Base-by-base conservation (phyloP, 2,888 invertebrate genomes). In the Schizotus pectinicornis region DNA sequence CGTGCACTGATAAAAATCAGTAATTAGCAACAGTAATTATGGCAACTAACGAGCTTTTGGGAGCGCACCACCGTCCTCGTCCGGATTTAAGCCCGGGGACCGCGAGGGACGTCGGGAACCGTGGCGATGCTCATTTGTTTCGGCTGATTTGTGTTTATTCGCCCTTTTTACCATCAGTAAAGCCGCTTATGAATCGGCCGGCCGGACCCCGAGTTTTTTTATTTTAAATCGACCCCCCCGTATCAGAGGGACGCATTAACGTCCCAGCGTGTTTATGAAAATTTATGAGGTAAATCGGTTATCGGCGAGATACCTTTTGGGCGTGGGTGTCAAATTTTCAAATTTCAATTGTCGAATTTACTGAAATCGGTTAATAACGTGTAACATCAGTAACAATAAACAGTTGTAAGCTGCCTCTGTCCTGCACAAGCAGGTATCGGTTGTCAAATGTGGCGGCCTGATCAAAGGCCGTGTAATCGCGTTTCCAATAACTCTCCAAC, bases 1-100 rank as follows among this genome's bases (percentile, higher is more conserved):
- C 78, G 78, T 77, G 77, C 78, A 67, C 74, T 74, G 79, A 79
- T 79, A 79, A 78, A 79, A 79, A 79, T 79, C 79, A 78, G 78
- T 79, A 79, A 79, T 79, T 79, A 79, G 79, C 78, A 75, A 75
- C 77, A 73, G 78, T 79, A 79, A 79, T 79, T 79, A 79, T 78
- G 72, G 76, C 73, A 77, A 76, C 78, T 79, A 79, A 79, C 78
- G 79, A 79, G 77, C 76, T 78, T 78, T 77, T 67, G 70, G 72
- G 67, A 58, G 52, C 64, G 56, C 11, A 35, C 43, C 45, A 31
- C 11, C 36, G 36, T 54, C 58, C 56, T 38, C 32, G 41, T 52
- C 34, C 48, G 37, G 43, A 37, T 48, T 39, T 50, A 53, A 43
- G 35, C 50, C 34, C 35, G 43, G 32, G 43, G 55, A 33, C 57